Base-by-base conservation (phyloP, 2,888 invertebrate species). In the Drosophila differens region DNA sequence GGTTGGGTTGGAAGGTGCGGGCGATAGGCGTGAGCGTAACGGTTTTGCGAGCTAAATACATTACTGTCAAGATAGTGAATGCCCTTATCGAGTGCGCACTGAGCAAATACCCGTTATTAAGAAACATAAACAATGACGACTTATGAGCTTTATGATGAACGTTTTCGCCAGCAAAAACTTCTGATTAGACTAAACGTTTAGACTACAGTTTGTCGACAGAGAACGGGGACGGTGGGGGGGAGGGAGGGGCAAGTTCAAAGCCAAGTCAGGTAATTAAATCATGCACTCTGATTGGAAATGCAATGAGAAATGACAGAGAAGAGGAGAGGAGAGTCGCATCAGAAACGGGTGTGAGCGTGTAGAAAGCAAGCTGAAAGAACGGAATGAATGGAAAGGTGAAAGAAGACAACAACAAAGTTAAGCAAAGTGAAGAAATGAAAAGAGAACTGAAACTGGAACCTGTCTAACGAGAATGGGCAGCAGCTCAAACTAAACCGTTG, bases 401-500 rank as follows among this genome's bases (percentile, higher is more conserved):
- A 37, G 73, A 69, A 61, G 52, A 59, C 41, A 60, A 57, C 30
- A 60, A 57, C 41, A 71, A 65, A 74, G 55, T 9, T 47, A 74
- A 73, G 69, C 67, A 78, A 47, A 47, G 25, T 25, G 71, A 74
- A 79, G 51, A 67, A 58, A 55, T 54, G 55, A 66, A 76, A 35
- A 52, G 47, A 65, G 69, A 63, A 59, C 47, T 55, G 72, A 68
- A 54, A 72, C 51, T 67, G 73, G 73, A 72, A 81, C 75, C 84
- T 58, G 90, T 88, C 84, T 78, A 81, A 90, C 88, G 70, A 85
- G 85, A 85, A 81, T 76, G 76, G 76, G 62, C 81, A 76, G 32
- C 69, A 72, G 70, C 79, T 76, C 66, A 76, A 70, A 62, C 77
- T 66, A 62, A 85, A 91, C 90, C 90, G 91, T 90, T 90, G 82